Base-by-base conservation (phyloP, 64 coral and sea anemone genomes). In the Montipora cactus region DNA sequence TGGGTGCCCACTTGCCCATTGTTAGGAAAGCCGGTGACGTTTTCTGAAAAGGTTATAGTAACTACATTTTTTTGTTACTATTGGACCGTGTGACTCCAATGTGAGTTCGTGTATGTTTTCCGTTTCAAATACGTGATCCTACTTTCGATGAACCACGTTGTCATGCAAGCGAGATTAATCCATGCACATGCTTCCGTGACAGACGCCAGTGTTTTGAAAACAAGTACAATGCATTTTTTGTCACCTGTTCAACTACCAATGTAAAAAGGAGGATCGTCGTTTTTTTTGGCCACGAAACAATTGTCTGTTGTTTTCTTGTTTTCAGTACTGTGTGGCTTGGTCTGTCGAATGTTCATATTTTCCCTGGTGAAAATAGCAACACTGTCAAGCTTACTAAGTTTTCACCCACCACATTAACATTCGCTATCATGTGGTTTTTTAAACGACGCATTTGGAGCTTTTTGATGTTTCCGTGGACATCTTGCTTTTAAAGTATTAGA, bases 401-500 rank as follows among this genome's bases (percentile, higher is more conserved):
- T 64, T 4, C 14, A 0, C 47, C 18, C 13, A 64, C 55, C 9
- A 67, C 52, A 81, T 57, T 57, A 10, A 61, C 55, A 81, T 62
- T 37, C 79, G 3, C 3, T 3, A 20, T 64, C 8, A 64, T 64
- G 61, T 64, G 52, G 3, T 84, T 18, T 59, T 18, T 84, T 67
- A 7, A 84, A 84, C 81, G 47, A 67, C 5, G 67, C 59, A 84
- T 71, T 71, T 23, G 4, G 18, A 4, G 5, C 21, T 21, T 22
- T 50, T 70, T 86, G 66, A 86, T 86, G 82, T 86, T 86, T 45
- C 45, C 66, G 44, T 12, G 18, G 6, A 51, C 68, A 50, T 71
- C 66, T 12, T 86, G 47, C 82, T 86, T 86, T 86, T 72, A 86
- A 71, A 50, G 47, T 72, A 86, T 86, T 86, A 72, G n/a, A 50